Conservation (phyloP, 2,797 vertebrate genomes). For the Scarus forsteni region DNA sequence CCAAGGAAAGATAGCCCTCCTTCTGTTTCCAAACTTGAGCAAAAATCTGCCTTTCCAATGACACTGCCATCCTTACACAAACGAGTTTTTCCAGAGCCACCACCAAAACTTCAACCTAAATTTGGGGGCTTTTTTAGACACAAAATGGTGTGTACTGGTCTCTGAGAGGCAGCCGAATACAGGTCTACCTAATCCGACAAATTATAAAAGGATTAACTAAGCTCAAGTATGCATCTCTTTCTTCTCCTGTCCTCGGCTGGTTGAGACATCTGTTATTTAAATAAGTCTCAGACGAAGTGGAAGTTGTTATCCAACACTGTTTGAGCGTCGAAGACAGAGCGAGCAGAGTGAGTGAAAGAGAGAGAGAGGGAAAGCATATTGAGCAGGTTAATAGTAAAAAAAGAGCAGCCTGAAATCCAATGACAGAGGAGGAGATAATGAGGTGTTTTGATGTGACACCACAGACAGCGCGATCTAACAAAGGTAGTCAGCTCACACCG, state of each 20-base stretch:
- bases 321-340: slow-evolving; percentile 65
- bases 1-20: no score
- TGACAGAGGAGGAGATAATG: slow-evolving; percentile 83
- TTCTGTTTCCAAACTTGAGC: no score
- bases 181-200: slow-evolving; percentile 72
- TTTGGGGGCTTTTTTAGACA: no score
- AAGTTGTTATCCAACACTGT: slow-evolving; percentile 72
- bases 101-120: no score
- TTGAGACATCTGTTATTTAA: slow-evolving; percentile 80
- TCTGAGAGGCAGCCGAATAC: slow-evolving; percentile 39
- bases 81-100: no score
- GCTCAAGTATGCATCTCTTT: slow-evolving; percentile 45
- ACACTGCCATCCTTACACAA: no score
- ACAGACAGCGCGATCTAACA: slow-evolving; percentile 79
- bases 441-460: slow-evolving; percentile 85
- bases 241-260: slow-evolving; percentile 66
- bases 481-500: slow-evolving; percentile 75
- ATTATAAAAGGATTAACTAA: slow-evolving; percentile 71
- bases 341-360: slow-evolving; percentile 41
- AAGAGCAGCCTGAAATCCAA: slow-evolving; percentile 75
- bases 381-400: slow-evolving; percentile 75
- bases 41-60: no score
- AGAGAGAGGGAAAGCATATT: slow-evolving; percentile 58
- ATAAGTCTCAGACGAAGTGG: slow-evolving; percentile 75
- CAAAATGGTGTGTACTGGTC: no score